Base-by-base conservation (phyloP, 1,140 invertebrate species). In the Octopus sinensis region DNA sequence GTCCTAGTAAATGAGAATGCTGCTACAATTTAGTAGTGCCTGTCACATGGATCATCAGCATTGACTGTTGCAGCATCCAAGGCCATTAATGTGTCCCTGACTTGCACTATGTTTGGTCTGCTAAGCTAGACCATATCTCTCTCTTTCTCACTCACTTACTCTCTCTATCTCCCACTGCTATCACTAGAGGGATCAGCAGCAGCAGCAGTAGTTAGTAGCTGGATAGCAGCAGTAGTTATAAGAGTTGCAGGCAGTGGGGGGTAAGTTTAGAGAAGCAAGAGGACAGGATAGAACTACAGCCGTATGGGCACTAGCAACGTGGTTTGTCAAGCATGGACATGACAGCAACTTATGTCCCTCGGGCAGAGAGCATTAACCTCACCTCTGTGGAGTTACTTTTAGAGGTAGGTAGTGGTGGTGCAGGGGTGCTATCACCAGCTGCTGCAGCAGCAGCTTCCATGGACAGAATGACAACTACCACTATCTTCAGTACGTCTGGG, bases 391-490 rank as follows among this genome's bases (percentile, higher is more conserved):
- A 73, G 13, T n/a, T 73, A 23, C 68, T 73, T 13, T 23, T 73
- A 13, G 68, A 23, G 13, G 68, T 73, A 23, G 68, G 68, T 23
- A 73, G 68, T 73, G 68, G 68, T 9, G 68, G 68, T 12, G 6
- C 68, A n/a, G 68, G 68, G 68, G 68, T 73, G 68, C 30, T 73
- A 13, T 23, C 17, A 6, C 68, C 68, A 6, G 68, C 30, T 13
- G 68, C 68, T 73, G 68, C 30, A 73, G 68, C 68, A 17, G 68
- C 30, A 23, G 68, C 68, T 73, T 13, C 30, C 17, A 23, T 23
- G 13, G 68, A 73, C 68, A 73, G 68, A n/a, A 12, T 80, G 79
- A 68, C 79, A 80, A 79, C 79, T 30, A 80, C 51, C 9, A 56
- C 78, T 5, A 77, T 51, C 23, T 51, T 53, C 30, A 77, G 76